Conservation (phyloP, 2,888 invertebrate species). For the Synergus itoensis region DNA sequence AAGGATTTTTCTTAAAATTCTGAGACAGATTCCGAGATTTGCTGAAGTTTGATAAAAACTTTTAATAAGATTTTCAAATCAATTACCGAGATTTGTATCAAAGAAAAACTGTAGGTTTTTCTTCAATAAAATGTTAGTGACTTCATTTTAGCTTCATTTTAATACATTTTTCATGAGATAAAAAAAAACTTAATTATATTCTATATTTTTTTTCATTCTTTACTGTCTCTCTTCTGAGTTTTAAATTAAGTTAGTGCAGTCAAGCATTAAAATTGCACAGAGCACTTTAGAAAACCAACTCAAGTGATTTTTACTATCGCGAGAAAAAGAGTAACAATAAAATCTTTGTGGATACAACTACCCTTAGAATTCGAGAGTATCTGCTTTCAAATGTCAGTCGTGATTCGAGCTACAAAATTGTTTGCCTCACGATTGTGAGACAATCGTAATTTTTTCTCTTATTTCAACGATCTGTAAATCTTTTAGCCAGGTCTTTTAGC, state of each 20-base stretch:
- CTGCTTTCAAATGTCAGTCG: neutral
- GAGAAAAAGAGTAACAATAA: neutral
- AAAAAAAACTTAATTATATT: neutral
- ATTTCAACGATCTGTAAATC: neutral
- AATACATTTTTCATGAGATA: neutral
- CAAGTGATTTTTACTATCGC: neutral
- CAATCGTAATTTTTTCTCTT: neutral
- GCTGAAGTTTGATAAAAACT: no score
- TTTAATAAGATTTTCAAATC: no score
- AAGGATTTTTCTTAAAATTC: no score
- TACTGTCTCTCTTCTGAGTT: neutral
- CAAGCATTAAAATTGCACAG: neutral
- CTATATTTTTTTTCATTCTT: neutral
- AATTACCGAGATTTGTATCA: neutral
- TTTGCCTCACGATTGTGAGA: neutral
- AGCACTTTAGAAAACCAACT: neutral
- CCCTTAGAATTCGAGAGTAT: neutral
- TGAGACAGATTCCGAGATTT: no score
- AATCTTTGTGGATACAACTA: neutral
- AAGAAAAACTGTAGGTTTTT: neutral
- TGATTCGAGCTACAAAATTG: neutral
- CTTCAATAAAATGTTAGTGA: neutral
- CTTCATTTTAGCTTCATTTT: neutral
- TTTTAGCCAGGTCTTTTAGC: neutral
- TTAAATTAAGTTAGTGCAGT: neutral